Conservation (phyloP, 2,113 vertebrate species). For the Gobius niger region DNA sequence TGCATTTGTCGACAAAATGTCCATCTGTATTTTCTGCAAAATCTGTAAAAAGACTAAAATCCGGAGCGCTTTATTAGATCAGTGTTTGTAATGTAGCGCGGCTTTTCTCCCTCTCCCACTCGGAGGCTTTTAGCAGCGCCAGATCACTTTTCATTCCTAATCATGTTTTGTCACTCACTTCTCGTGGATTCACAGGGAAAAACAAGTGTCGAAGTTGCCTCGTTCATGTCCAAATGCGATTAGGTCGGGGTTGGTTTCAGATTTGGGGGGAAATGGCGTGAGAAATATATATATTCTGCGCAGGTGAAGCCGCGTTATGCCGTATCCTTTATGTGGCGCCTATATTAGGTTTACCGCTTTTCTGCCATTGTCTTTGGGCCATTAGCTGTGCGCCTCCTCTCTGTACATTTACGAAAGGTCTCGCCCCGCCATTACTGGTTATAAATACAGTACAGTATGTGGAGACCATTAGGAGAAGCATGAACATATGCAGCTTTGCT, state of each 20-base stretch:
- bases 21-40: not conserved
- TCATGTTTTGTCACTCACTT: not conserved
- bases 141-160: not conserved
- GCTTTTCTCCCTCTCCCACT: not conserved
- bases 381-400: not conserved
- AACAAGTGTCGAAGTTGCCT: not conserved
- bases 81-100: not conserved
- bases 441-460: not conserved
- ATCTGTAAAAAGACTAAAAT: not conserved
- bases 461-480: not conserved
- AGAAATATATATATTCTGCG: not conserved
- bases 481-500: not conserved
- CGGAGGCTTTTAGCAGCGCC: not conserved
- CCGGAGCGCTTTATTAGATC: not conserved
- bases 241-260: not conserved
- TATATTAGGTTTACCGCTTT: slow-evolving; percentile 4
- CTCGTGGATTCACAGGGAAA: not conserved
- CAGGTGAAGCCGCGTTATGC: not conserved
- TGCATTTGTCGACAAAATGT: not conserved
- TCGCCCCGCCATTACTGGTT: not conserved
- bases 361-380: not conserved
- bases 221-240: not conserved
- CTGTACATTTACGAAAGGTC: not conserved
- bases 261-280: not conserved
- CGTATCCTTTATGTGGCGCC: not conserved